Percentiles rank a stretch among this genome's conserved stretches.
Conservation (phyloP, 2,888 invertebrate genomes). For the Daptonema setosum region DNA sequence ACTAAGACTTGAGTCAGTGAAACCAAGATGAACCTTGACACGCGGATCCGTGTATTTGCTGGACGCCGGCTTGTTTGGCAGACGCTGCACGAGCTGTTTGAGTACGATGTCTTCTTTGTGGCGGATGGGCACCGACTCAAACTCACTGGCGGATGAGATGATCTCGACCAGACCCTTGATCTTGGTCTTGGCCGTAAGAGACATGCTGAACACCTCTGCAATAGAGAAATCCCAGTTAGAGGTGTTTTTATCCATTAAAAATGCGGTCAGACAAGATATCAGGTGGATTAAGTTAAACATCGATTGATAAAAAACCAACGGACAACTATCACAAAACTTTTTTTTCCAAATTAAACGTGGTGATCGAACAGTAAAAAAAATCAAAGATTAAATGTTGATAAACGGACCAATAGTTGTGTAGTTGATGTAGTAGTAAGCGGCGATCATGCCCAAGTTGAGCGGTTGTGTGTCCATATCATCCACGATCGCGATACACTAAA, state of each 20-base stretch:
- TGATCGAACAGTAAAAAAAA: too few relatives aligned
- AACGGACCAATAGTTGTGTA: constrained; percentile 76
- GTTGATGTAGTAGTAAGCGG: constrained; percentile 97
- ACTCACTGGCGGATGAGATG: constrained; percentile 89
- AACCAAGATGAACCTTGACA: constrained; percentile 43
- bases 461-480: constrained; percentile 94
- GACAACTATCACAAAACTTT: too few relatives aligned
- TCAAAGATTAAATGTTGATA: too few relatives aligned
- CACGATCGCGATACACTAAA: constrained; percentile 69
- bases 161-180: constrained; percentile 88
- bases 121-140: constrained; percentile 71
- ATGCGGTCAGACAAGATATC: too few relatives aligned
- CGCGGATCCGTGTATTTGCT: constrained; percentile 87
- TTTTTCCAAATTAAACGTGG: too few relatives aligned
- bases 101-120: constrained; percentile 77
- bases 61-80: constrained; percentile 45
- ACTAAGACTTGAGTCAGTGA: too few relatives aligned
- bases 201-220: constrained; percentile 81
- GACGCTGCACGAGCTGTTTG: constrained; percentile 33
- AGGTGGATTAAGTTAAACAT: too few relatives aligned
- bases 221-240: constrained; percentile 5
- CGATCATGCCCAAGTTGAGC: constrained; percentile 96
- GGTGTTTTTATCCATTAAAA: too few relatives aligned
- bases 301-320: too few relatives aligned
- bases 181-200: constrained; percentile 86